A percentile compares a stretch with the other conserved stretches of the same genome.
Conservation (phyloP, 2,888 invertebrate genomes). For the Fragum whitleyi region DNA sequence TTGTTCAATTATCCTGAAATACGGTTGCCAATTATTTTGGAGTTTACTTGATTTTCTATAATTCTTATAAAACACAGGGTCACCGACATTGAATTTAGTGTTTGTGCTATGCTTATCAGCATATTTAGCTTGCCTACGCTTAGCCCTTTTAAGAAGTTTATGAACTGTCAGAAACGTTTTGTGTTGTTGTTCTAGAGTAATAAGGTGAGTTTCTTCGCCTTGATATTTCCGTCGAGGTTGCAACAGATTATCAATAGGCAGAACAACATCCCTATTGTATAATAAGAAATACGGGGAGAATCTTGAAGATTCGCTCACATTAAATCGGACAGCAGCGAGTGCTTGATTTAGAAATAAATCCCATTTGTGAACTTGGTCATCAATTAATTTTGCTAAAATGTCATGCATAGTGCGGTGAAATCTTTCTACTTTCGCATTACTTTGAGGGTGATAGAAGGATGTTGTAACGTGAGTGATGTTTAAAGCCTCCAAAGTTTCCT, state of each 20-base stretch:
- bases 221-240: slow-evolving; percentile 5
- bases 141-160: slow-evolving; percentile 41
- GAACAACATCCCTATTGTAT: slow-evolving; percentile 53
- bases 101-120: slow-evolving; percentile 50
- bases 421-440: neutral
- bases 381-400: slow-evolving; percentile 9
- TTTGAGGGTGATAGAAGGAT: neutral
- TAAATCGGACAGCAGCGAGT: slow-evolving; percentile 53
- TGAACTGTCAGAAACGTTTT: slow-evolving; percentile 45
- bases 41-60: slow-evolving; percentile 26
- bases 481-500: slow-evolving; percentile 33
- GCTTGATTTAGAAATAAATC: slow-evolving; percentile 43
- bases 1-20: neutral
- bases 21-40: slow-evolving; percentile 1
- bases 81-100: slow-evolving; percentile 27
- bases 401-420: neutral
- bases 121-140: slow-evolving; percentile 50
- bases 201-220: slow-evolving; percentile 5
- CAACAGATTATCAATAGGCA: slow-evolving; percentile 39
- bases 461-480: slow-evolving; percentile 34
- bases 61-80: slow-evolving; percentile 36
- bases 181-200: no score
- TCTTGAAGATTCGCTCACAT: slow-evolving; percentile 43
- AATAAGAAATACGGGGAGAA: slow-evolving; percentile 52
- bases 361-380: neutral